Evolutionary conservation across 2,113 vertebrate species (phyloP).

Genomic region (Muntiacus muntjak): DNA sequence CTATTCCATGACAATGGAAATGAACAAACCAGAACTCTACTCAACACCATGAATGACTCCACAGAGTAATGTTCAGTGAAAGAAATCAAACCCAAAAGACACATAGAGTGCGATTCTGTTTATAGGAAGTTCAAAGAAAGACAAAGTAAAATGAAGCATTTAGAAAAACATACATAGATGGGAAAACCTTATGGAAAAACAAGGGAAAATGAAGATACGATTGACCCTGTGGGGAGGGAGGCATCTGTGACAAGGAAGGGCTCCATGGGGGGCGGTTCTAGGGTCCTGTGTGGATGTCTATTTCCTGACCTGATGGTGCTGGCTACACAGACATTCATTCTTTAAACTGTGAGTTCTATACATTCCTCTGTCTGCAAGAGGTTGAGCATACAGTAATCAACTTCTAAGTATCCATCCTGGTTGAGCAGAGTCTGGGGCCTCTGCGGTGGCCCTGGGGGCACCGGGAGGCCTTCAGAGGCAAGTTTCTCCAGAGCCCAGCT

Average conservation of each 20-base stretch:
- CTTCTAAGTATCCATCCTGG: too few species aligned
- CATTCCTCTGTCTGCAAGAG: neutral
- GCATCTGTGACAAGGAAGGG: rapidly evolving
- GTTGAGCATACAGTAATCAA: neutral
- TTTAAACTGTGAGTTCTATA: neutral
- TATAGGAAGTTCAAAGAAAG: neutral
- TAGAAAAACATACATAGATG: neutral
- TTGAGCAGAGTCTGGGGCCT: neutral
- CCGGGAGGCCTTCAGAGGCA: neutral
- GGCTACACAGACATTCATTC: neutral
- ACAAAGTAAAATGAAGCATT: too few species aligned
- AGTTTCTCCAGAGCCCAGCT: neutral
- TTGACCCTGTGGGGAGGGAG: neutral
- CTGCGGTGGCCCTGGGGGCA: too few species aligned
- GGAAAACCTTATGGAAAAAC: neutral
- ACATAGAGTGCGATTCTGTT: neutral
- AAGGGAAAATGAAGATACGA: neutral
- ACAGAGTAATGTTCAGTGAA: rapidly evolving
- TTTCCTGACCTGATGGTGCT: neutral
- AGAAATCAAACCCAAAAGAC: neutral
- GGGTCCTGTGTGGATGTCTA: rapidly evolving
- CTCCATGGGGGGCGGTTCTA: neutral
- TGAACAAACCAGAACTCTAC: neutral
- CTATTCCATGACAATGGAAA: neutral
- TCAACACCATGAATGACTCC: rapidly evolving